A percentile compares a stretch with the other conserved stretches of the same genome.
Evolutionary conservation across 2,888 invertebrate genomes (phyloP).

Genomic region (Choreutis nemorana): DNA sequence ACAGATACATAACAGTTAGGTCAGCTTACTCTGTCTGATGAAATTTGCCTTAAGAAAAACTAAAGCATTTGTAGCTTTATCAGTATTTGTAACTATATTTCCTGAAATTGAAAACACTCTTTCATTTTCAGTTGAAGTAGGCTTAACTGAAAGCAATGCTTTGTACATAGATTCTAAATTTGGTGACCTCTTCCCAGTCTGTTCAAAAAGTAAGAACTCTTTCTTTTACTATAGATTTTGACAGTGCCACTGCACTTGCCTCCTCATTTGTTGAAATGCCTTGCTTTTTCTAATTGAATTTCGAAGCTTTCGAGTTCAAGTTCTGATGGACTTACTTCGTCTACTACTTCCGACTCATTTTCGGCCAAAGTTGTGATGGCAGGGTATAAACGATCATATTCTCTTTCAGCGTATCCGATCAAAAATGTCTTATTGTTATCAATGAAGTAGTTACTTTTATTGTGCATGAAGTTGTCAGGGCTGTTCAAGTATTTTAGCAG

Average conservation of each 20-base stretch:
- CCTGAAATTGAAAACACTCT: conserved; percentile 9
- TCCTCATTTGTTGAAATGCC: conserved; percentile 9
- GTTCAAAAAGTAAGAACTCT: conserved; percentile 11
- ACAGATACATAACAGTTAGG: conserved; percentile 4
- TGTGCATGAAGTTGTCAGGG: conserved; percentile 9
- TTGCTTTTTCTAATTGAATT: conserved; percentile 10
- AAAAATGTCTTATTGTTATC: conserved; percentile 10
- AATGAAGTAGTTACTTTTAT: conserved; percentile 8
- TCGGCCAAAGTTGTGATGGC: conserved; percentile 4
- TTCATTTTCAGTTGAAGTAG: conserved; percentile 8
- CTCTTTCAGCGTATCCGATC: conserved; percentile 5
- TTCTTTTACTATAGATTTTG: conserved; percentile 9
- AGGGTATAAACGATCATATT: conserved; percentile 5
- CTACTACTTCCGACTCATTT: conserved; percentile 6
- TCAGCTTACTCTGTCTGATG: conserved; percentile 7
- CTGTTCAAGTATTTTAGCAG: conserved; percentile 10
- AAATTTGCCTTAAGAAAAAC: conserved; percentile 6
- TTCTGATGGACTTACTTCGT: conserved; percentile 9
- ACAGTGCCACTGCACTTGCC: conserved; percentile 8
- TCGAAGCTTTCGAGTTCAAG: conserved; percentile 7
- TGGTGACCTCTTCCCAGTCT: conserved; percentile 10
- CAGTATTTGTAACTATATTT: conserved; percentile 9
- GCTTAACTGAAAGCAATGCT: conserved; percentile 11
- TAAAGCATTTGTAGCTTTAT: no score
- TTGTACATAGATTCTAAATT: conserved; percentile 10